Base-by-base conservation (phyloP, 2,888 invertebrate genomes). In the Polydrusus pterygomalis region DNA sequence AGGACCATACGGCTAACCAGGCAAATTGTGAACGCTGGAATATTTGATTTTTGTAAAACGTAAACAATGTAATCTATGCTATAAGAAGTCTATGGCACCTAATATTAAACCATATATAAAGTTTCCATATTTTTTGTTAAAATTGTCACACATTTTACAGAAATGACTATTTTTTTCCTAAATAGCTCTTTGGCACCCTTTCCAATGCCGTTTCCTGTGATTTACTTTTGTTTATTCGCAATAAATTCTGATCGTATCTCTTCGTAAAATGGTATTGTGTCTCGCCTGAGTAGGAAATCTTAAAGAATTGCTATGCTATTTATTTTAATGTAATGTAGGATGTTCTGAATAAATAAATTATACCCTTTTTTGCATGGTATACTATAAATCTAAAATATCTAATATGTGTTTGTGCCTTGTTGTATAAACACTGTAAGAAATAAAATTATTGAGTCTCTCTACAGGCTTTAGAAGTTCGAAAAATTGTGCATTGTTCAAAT, bases 181-280 rank as follows among this genome's bases (percentile, higher is more conserved):
- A 64, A 70, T 65, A 58, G 43, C 65, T 56, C 51, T 70, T 64
- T 65, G 49, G 40, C 65, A 70, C 70, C 74, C 38, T 47, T 70
- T 75, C 47, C 17, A 49, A 15, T 43, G 70, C 58, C 70, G 65
- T 65, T 71, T 72, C 67, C 60, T 60, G 70, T 72, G 62, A 75
- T 68, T 76, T 64, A 76, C 69, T 43, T 68, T 72, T 76, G 76
- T 73, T 76, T 76, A 76, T 76, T 73, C 64, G 69, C 76, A 38
- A 76, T 76, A 76, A 76, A 76, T 74, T 58, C 62, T 62, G 79
- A 78, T 78, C 79, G 80, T 79, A 80, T 65, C 79, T 78, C 79
- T 79, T 79, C 79, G 79, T 79, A 80, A 81, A 78, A 79, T 38
- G 73, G 56, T 58, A 64, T 76, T 63, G 68, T 73, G 25, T 63